Percentiles rank a stretch among this genome's conserved stretches.
Evolutionary conservation across 2,797 vertebrate genomes (phyloP).

Genomic region (Streptopelia turtur): DNA sequence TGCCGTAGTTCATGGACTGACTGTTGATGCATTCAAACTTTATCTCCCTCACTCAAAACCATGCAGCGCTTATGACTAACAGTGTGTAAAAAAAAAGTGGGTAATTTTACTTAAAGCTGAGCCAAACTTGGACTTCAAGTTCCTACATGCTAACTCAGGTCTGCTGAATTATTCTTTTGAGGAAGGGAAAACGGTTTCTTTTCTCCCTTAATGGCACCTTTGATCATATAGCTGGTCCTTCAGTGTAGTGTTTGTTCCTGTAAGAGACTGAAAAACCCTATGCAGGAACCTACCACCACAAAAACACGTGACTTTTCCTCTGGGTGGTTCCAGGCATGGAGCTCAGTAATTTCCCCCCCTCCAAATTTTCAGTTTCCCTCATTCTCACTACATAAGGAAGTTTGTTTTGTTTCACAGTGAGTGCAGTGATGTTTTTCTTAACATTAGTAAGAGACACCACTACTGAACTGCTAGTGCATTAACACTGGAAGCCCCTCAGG

Average conservation of each 20-base stretch:
- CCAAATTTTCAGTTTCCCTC: background rate
- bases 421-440: background rate
- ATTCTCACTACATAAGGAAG: background rate
- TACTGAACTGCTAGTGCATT: background rate
- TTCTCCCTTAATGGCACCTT: background rate
- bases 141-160: background rate
- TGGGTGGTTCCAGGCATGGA: background rate
- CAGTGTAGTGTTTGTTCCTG: background rate
- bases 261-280: background rate
- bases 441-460: background rate
- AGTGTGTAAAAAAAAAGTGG: accelerated
- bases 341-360: background rate
- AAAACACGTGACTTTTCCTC: accelerated
- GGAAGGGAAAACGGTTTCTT: background rate
- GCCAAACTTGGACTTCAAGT: background rate
- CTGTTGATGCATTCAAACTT: background rate
- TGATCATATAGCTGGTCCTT: background rate
- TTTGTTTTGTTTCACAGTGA: background rate
- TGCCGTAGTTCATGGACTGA: background rate
- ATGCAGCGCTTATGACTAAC: background rate
- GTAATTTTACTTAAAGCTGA: background rate
- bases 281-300: background rate
- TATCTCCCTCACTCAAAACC: background rate
- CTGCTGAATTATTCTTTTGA: background rate
- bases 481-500: background rate